Evolutionary conservation across 2,797 vertebrate genomes (phyloP), one percentile per base, ranked within the genome.

Genomic region (Cossypha dichroa): DNA sequence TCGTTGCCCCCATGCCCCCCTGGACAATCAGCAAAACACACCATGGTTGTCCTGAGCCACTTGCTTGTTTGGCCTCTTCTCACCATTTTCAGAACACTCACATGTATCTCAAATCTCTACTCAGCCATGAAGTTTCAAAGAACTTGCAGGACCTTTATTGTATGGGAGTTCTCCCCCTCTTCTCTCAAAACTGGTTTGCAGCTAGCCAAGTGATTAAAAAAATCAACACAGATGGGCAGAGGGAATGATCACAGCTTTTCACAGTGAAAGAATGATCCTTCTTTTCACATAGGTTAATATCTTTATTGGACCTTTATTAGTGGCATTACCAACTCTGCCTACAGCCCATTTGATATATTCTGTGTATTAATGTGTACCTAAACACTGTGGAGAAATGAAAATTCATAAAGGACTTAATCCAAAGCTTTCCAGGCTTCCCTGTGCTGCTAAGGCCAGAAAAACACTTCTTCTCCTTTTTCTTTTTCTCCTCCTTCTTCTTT

Each of bases 1-100:
- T n/a, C 0, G 0, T 16, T 77, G 5, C 29, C 8, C 12, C 40
- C 13, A 19, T 18, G 17, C 5, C 14, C 28, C 43, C 17, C n/a
- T 6, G 28, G 34, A 72, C 19, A 83, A 85, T 6, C 33, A 77
- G 15, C 15, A 75, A 78, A 86, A 63, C 15, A 52, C 17, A 36
- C 9, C 4, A 0, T 11, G 22, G 19, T 20, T 88, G 33, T 93
- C 72, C 45, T 51, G 29, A 72, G 54, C 29, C 19, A 9, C 20
- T 17, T 79, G 46, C 20, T 69, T 36, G 2, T 76, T 19, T 56
- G 31, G 36, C 34, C 17, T 54, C 15, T 70, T 93, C 8, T 89
- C 51, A 18, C 28, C 11, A 5, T 79, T 68, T 73, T 36, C n/a
- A 59, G 59, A 43, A 34, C 23, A 15, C 18, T 40, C 29, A 38